These are phyloP conservation scores for Choreutis nemorana DNA, from an alignment of 2,888 invertebrate genomes.

Conservation along the genomic window DNA sequence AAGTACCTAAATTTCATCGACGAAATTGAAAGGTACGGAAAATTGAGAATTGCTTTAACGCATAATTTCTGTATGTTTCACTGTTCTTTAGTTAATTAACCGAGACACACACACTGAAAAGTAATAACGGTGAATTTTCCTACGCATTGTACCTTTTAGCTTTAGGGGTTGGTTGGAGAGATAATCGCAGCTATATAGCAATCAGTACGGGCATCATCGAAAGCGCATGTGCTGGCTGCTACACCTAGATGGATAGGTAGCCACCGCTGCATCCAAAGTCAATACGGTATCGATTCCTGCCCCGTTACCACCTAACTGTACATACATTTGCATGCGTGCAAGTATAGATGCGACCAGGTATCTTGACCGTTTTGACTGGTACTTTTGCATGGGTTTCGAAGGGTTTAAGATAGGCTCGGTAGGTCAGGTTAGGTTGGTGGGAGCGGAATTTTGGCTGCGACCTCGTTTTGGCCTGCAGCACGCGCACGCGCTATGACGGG, in stretches of 20 bases:
- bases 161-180: too few species aligned
- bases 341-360: constrained; percentile 31
- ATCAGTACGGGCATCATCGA: too few species aligned
- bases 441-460: constrained; percentile 52
- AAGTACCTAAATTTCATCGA: too few species aligned
- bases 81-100: too few species aligned
- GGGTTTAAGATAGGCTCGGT: constrained; percentile 14
- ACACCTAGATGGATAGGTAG: neutral
- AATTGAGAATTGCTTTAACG: too few species aligned
- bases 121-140: too few species aligned
- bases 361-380: constrained; percentile 23
- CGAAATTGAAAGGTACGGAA: too few species aligned
- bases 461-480: constrained; percentile 62
- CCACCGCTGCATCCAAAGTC: constrained; percentile 11
- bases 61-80: too few species aligned
- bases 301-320: constrained; percentile 56
- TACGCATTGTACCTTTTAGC: too few species aligned
- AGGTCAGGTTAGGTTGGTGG: constrained; percentile 31
- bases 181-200: too few species aligned
- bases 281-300: constrained; percentile 48
- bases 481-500: constrained; percentile 49
- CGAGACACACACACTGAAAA: too few species aligned
- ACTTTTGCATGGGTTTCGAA: constrained; percentile 7
- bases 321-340: constrained; percentile 66
- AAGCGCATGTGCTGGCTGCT: too few species aligned